phyloP scores from a whole-genome alignment of 2,797 vertebrate species.

The Neosalanx taihuensis region DNA sequence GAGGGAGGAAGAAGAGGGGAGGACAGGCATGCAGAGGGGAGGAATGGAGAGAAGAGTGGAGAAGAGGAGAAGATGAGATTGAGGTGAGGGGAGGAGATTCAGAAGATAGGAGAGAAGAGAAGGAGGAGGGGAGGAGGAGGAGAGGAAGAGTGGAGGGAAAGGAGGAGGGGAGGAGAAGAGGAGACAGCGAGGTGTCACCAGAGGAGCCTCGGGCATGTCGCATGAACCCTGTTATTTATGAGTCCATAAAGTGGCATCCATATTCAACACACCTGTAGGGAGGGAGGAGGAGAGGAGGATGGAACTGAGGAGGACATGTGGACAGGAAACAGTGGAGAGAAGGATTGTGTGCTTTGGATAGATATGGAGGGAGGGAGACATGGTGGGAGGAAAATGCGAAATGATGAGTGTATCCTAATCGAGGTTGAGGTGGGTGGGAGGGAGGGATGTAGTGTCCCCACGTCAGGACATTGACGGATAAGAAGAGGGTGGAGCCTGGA shows the following conservation, averaged over 20 bases:
- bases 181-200: constrained; percentile 53
- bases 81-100: neutral
- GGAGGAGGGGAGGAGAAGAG: constrained; percentile 29
- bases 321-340: neutral
- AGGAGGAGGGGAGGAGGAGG: neutral
- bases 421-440: neutral
- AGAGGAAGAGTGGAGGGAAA: neutral
- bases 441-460: neutral
- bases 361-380: neutral
- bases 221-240: constrained; percentile 59
- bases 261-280: constrained; percentile 29
- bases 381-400: neutral
- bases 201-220: constrained; percentile 63
- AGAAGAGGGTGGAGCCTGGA: neutral
- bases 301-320: neutral
- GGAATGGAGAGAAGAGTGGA: neutral
- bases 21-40: constrained; percentile 1
- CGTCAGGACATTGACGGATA: neutral
- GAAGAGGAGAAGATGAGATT: neutral
- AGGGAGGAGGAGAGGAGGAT: neutral
- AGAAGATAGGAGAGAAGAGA: neutral
- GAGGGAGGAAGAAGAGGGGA: constrained; percentile 17
- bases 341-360: neutral
- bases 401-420: neutral
- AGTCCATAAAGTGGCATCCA: constrained; percentile 48